Conservation (phyloP, 2,797 vertebrate genomes). For the Melanotaenia trifasciata region DNA sequence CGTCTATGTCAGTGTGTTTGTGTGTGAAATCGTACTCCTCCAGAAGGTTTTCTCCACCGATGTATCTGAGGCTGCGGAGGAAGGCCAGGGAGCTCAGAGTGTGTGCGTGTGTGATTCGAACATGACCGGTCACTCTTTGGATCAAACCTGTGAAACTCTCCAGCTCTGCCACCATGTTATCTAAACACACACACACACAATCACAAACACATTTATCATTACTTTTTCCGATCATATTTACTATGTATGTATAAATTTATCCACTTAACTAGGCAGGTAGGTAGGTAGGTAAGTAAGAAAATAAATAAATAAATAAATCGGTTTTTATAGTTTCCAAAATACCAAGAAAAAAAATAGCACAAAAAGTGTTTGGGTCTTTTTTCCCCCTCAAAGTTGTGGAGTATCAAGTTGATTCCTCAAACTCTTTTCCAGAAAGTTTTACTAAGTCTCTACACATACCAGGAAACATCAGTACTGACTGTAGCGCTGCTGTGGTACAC, state of each 20-base stretch:
- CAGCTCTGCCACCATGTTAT: conserved; percentile 95
- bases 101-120: conserved; percentile 94
- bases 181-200: conserved; percentile 71
- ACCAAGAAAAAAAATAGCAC: not conserved
- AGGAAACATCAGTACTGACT: not conserved
- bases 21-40: conserved; percentile 82
- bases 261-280: not conserved
- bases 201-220: conserved; percentile 3
- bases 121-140: conserved; percentile 94
- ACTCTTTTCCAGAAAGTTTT: not conserved
- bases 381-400: not conserved
- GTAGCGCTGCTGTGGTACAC: conserved; percentile 7
- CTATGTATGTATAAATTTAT: not conserved
- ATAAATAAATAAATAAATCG: not conserved
- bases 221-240: not conserved
- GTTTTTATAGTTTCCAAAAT: not conserved
- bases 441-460: not conserved
- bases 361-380: not conserved
- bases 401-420: not conserved
- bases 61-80: conserved; percentile 92
- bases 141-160: conserved; percentile 97
- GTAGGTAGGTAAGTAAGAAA: not conserved
- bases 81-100: conserved; percentile 94
- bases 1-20: not conserved
- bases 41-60: conserved; percentile 91